Evolutionary conservation across 1,140 invertebrate genomes (phyloP).

Genomic region (Monomorium pharaonis): DNA sequence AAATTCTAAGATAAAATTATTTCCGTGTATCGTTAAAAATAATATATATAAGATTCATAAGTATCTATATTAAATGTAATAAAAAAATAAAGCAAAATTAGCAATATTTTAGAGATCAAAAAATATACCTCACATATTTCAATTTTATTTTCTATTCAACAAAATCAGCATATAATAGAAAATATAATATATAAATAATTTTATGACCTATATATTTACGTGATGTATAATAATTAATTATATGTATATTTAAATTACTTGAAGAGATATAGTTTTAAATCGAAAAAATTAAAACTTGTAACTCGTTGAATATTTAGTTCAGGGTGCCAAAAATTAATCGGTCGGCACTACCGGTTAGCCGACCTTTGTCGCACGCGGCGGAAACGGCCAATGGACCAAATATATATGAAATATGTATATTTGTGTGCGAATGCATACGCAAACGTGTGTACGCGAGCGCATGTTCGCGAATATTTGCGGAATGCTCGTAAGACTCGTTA

Average conservation of each 20-base stretch:
- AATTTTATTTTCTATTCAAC: not conserved
- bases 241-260: not conserved
- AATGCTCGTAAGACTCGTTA: conserved; percentile 9
- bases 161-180: not conserved
- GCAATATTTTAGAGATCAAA: not conserved
- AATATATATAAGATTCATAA: not conserved
- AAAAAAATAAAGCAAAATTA: not conserved
- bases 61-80: not conserved
- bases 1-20: too few relatives aligned
- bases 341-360: conserved; percentile 52
- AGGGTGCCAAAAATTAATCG: conserved; percentile 2
- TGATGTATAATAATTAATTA: not conserved
- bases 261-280: not conserved
- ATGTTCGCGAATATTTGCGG: conserved; percentile 30
- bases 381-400: conserved; percentile 52
- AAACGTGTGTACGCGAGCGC: not conserved
- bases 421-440: not conserved
- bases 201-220: not conserved
- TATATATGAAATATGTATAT: conserved; percentile 54
- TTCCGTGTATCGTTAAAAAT: not conserved
- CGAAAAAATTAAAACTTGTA: not conserved
- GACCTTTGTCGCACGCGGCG: conserved; percentile 67
- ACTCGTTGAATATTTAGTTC: not conserved
- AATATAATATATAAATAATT: not conserved
- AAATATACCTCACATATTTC: not conserved